A percentile compares a stretch with the other conserved stretches of the same genome.
Conservation (phyloP, 2,797 vertebrate genomes). For the Gallinago nigripennis region DNA sequence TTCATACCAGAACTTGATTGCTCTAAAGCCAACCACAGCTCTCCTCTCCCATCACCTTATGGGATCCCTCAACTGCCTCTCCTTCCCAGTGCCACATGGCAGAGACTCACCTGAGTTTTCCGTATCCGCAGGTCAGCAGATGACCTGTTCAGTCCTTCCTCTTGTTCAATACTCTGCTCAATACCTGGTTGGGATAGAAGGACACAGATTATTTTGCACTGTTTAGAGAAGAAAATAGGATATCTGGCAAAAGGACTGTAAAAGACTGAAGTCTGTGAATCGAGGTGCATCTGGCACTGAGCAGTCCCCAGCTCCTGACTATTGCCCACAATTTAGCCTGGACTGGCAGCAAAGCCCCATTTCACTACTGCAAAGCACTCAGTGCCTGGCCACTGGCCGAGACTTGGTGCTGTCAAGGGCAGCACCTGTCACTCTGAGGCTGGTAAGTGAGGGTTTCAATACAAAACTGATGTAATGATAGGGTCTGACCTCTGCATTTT, state of each 20-base stretch:
- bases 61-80: not conserved
- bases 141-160: conserved; percentile 90
- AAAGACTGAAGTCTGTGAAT: not conserved
- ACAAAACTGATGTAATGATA: not conserved
- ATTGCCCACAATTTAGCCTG: not conserved
- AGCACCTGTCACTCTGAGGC: not conserved
- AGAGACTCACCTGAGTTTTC: conserved; percentile 89
- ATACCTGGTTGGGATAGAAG: conserved; percentile 80
- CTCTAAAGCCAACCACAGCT: not conserved
- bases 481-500: not conserved
- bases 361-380: not conserved
- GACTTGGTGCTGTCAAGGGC: not conserved
- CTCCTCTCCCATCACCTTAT: not conserved
- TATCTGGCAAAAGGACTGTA: not conserved
- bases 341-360: not conserved
- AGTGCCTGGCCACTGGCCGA: not conserved
- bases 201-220: not conserved
- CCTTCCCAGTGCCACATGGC: not conserved
- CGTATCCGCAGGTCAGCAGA: conserved; percentile 95
- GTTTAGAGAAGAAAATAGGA: not conserved
- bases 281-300: not conserved
- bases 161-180: conserved; percentile 93
- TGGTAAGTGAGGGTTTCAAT: not conserved
- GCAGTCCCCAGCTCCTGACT: not conserved
- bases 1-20: not conserved